phyloP scores from a whole-genome alignment of 1,140 invertebrate genomes.

The Uloborus diversus region DNA sequence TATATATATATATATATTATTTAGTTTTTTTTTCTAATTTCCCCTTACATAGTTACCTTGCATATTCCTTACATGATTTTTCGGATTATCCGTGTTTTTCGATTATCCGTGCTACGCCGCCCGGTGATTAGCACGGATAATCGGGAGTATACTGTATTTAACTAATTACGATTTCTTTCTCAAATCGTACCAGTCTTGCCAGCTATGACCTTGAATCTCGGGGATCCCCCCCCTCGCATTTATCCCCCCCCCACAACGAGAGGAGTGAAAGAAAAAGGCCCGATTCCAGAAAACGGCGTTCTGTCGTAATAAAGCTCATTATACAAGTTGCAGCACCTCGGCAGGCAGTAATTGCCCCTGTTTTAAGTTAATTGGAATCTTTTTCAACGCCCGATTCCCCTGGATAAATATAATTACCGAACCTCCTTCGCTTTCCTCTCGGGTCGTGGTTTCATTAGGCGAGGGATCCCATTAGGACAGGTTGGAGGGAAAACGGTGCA shows the following conservation, averaged over 20 bases:
- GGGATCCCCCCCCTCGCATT: not conserved
- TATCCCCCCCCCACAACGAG: not conserved
- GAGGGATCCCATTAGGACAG: constrained; percentile 34
- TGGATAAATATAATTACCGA: constrained; percentile 56
- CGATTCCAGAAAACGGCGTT: constrained; percentile 19
- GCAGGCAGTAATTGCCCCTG: constrained; percentile 51
- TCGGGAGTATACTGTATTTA: no score
- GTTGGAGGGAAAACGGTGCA: constrained; percentile 36
- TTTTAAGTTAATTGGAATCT: constrained; percentile 58
- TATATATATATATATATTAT: no score
- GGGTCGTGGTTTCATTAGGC: constrained; percentile 49
- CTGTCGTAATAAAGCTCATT: constrained; percentile 55
- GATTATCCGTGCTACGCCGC: no score
- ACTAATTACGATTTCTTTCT: no score
- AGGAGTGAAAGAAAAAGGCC: constrained; percentile 1
- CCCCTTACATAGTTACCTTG: no score
- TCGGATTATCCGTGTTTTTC: no score
- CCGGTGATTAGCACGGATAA: no score
- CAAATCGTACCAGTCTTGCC: no score
- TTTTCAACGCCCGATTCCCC: constrained; percentile 46
- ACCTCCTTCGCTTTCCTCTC: constrained; percentile 21
- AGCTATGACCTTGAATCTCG: no score
- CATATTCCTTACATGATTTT: no score
- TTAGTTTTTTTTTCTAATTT: no score
- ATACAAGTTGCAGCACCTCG: constrained; percentile 31